phyloP scores from a whole-genome alignment of 2,113 vertebrate genomes.

The Mus pahari region DNA sequence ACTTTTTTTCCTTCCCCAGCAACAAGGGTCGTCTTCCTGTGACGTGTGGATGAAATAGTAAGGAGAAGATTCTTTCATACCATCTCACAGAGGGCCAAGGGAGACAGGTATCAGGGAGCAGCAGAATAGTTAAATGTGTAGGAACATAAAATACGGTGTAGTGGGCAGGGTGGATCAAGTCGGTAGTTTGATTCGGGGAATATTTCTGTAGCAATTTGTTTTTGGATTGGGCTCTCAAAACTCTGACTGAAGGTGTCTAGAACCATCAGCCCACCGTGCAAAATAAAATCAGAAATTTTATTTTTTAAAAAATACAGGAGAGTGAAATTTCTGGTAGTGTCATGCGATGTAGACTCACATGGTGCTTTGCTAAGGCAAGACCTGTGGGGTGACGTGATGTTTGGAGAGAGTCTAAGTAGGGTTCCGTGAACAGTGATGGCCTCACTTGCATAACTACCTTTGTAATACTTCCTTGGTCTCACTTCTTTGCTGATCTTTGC shows the following conservation, averaged over 20 bases:
- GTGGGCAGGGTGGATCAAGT: rapidly evolving
- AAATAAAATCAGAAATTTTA: background rate
- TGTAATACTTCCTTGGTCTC: no score
- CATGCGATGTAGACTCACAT: no score
- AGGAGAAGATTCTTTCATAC: background rate
- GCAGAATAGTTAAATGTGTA: no score
- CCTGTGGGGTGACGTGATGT: no score
- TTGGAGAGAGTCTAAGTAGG: no score
- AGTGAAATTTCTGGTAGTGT: background rate
- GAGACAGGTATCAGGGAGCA: background rate
- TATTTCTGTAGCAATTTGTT: background rate
- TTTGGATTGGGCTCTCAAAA: background rate
- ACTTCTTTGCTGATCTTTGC: no score
- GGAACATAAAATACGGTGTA: no score
- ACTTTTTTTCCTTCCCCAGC: background rate
- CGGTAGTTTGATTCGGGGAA: no score
- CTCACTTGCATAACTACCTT: no score
- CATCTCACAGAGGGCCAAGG: background rate
- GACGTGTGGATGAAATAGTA: background rate
- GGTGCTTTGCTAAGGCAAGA: no score
- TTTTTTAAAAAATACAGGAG: background rate
- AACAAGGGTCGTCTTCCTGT: background rate
- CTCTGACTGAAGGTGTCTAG: background rate
- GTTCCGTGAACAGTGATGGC: no score
- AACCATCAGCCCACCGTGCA: rapidly evolving